Evolutionary conservation across 1,140 invertebrate genomes (phyloP).

Genomic region (Procambarus clarkii): DNA sequence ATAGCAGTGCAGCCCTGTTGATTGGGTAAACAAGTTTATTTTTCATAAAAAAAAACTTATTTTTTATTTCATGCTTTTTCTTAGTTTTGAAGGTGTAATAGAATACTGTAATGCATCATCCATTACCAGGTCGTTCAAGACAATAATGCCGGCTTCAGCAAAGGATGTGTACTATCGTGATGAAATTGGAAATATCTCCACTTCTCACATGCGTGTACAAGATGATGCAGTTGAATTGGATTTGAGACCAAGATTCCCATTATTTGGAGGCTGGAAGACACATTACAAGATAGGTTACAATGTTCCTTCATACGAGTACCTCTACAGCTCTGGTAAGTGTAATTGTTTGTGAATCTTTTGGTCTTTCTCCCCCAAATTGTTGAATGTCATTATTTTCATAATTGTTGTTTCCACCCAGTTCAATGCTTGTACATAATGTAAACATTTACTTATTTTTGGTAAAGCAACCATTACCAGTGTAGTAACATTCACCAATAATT

Average conservation of each 20-base stretch:
- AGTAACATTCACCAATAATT: too few relatives aligned
- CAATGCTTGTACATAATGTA: too few relatives aligned
- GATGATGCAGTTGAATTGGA: constrained; percentile 96
- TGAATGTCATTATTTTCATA: too few relatives aligned
- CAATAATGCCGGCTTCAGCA: constrained; percentile 91
- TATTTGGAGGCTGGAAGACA: constrained; percentile 99
- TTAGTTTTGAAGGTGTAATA: too few relatives aligned
- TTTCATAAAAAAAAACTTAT: too few relatives aligned
- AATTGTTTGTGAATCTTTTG: not conserved
- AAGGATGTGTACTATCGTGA: constrained; percentile 96
- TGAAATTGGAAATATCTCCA: constrained; percentile 99
- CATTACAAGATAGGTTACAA: constrained; percentile 98
- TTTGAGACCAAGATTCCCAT: constrained; percentile 94
- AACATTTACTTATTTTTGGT: too few relatives aligned
- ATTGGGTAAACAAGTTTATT: too few relatives aligned
- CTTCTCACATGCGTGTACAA: constrained; percentile 91
- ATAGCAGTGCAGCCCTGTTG: too few relatives aligned
- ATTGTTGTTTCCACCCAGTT: too few relatives aligned
- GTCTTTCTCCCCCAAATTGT: too few relatives aligned
- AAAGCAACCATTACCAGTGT: too few relatives aligned
- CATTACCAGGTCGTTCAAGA: constrained; percentile 77
- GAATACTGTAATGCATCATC: not conserved
- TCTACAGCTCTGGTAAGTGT: constrained; percentile 86
- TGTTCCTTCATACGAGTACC: constrained; percentile 96
- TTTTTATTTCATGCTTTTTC: too few relatives aligned